Evolutionary conservation across 2,888 invertebrate genomes (phyloP).

Genomic region (Lycia hirtaria): DNA sequence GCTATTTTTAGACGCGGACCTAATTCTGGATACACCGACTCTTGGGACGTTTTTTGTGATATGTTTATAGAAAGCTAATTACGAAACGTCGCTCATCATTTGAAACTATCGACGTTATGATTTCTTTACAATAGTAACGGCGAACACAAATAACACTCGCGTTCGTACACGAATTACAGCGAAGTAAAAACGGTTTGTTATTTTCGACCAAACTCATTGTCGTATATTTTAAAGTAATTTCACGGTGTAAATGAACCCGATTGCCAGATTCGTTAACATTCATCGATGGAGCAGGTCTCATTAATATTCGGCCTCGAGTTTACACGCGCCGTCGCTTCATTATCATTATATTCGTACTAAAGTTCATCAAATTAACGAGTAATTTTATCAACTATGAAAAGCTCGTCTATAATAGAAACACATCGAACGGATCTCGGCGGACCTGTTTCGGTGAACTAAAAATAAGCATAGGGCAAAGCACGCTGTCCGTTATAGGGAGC

Average conservation of each 20-base stretch:
- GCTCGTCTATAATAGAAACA: constrained; percentile 30
- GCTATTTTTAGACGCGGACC: constrained; percentile 69
- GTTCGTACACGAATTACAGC: not conserved
- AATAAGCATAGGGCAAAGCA: constrained; percentile 42
- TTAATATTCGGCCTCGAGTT: not conserved
- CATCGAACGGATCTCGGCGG: constrained; percentile 14
- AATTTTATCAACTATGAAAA: constrained; percentile 24
- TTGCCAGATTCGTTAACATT: not conserved
- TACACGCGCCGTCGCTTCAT: not conserved
- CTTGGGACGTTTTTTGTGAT: constrained; percentile 44
- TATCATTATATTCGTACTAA: not conserved
- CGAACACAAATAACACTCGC: not conserved
- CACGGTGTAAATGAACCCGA: not conserved
- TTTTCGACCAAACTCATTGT: not conserved
- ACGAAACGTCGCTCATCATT: constrained; percentile 15
- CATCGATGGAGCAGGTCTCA: not conserved
- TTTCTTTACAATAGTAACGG: not conserved
- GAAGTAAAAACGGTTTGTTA: not conserved
- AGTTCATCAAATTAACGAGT: not conserved
- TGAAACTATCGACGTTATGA: constrained; percentile 5
- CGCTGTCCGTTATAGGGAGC: constrained; percentile 52
- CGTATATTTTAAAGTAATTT: not conserved
- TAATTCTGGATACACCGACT: constrained; percentile 72
- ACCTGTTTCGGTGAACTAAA: constrained; percentile 39
- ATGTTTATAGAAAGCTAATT: constrained; percentile 36